These are phyloP conservation scores for Globia sparganii DNA, from an alignment of 2,888 invertebrate genomes.

Conservation along the genomic window DNA sequence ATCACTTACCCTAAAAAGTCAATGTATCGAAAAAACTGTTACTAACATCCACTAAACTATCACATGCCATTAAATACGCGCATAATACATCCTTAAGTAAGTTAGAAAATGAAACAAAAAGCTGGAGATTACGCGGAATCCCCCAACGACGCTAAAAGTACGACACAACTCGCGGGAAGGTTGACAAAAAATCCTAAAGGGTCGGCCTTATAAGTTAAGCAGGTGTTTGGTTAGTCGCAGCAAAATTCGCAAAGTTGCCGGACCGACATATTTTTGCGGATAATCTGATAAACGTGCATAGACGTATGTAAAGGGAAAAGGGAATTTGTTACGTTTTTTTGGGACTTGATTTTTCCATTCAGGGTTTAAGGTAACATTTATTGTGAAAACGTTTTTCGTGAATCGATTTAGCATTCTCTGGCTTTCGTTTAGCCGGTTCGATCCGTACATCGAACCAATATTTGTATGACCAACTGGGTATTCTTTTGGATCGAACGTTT, in stretches of 20 bases:
- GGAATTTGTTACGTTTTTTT: conserved; percentile 52
- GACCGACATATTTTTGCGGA: conserved; percentile 60
- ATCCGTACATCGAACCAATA: conserved; percentile 19
- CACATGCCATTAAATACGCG: conserved; percentile 54
- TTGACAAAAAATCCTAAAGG: conserved; percentile 55
- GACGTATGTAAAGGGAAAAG: conserved; percentile 31
- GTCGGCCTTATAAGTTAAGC: conserved; percentile 61
- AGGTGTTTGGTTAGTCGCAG: conserved; percentile 64
- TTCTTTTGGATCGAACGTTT: not conserved
- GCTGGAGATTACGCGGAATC: conserved; percentile 58
- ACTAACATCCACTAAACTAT: conserved; percentile 53
- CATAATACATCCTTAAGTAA: conserved; percentile 51
- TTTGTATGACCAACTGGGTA: conserved; percentile 2
- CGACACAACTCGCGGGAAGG: conserved; percentile 38
- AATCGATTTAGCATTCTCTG: conserved; percentile 37
- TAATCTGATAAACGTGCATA: conserved; percentile 62
- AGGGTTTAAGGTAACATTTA: conserved; percentile 12
- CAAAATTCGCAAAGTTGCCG: conserved; percentile 54
- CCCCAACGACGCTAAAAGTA: conserved; percentile 45
- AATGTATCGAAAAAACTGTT: conserved; percentile 49
- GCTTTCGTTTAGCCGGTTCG: conserved; percentile 22
- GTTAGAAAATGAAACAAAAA: conserved; percentile 62
- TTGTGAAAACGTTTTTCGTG: conserved; percentile 13
- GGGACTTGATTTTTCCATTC: conserved; percentile 26
- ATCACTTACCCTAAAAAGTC: conserved; percentile 50